These are phyloP conservation scores for Drosophila suboccidentalis DNA, from an alignment of 2,888 invertebrate genomes.

Conservation along the genomic window DNA sequence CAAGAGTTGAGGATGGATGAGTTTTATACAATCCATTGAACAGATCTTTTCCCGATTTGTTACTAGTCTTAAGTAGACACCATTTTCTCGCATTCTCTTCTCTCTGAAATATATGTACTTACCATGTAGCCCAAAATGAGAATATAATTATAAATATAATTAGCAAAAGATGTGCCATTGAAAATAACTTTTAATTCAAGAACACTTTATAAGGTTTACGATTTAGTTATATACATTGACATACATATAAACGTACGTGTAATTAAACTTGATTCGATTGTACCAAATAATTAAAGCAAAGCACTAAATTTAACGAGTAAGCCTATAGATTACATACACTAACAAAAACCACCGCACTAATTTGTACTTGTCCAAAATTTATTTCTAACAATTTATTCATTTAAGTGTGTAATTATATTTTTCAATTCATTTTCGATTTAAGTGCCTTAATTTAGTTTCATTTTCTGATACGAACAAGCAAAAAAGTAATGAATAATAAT, in stretches of 20 bases:
- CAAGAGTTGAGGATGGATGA: constrained; percentile 5
- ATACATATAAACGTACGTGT: constrained; percentile 47
- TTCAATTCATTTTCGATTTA: constrained; percentile 52
- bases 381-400: constrained; percentile 37
- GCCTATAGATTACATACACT: constrained; percentile 35
- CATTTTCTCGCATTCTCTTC: constrained; percentile 14
- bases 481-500: constrained; percentile 20
- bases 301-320: constrained; percentile 50
- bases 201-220: constrained; percentile 51
- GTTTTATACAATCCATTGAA: constrained; percentile 5
- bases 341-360: constrained; percentile 72
- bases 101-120: constrained; percentile 20
- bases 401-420: constrained; percentile 15
- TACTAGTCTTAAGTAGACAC: constrained; percentile 33
- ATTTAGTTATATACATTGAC: constrained; percentile 44
- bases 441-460: constrained; percentile 77
- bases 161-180: constrained; percentile 70
- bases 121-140: constrained; percentile 22
- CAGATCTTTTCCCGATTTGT: constrained; percentile 12
- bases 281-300: constrained; percentile 62
- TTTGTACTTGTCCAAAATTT: constrained; percentile 64
- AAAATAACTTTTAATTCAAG: constrained; percentile 57
- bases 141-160: constrained; percentile 27
- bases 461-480: constrained; percentile 37
- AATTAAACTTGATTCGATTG: constrained; percentile 28